Evolutionary conservation across 2,888 invertebrate species (phyloP).

Genomic region (Panzeria rudis): DNA sequence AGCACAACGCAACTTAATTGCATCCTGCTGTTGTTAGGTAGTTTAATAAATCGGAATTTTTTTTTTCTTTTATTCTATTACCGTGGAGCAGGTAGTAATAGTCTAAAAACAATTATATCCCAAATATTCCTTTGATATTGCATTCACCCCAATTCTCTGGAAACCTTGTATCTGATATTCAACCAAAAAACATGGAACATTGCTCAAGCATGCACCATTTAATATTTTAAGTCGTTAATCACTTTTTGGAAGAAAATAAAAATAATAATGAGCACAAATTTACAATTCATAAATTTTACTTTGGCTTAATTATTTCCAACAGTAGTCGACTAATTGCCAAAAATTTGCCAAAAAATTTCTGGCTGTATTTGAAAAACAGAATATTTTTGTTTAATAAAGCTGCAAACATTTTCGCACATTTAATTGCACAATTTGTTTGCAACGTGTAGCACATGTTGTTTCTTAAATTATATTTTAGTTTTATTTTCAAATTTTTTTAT

Average conservation of each 20-base stretch:
- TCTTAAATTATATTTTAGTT: conserved; percentile 25
- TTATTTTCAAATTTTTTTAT: neutral
- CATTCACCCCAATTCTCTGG: too few species aligned
- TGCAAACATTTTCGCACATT: conserved; percentile 13
- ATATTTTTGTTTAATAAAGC: neutral
- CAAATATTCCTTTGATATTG: too few species aligned
- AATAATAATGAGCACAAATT: conserved; percentile 19
- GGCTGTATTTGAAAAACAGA: neutral
- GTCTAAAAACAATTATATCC: too few species aligned
- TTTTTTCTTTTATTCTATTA: too few species aligned
- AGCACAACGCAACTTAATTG: too few species aligned
- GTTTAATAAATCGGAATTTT: too few species aligned
- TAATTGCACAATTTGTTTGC: conserved; percentile 37
- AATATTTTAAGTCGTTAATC: neutral
- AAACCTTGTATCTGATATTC: neutral
- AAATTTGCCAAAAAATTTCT: conserved; percentile 22
- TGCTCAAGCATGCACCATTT: conserved; percentile 13
- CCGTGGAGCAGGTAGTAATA: too few species aligned
- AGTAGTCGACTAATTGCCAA: conserved; percentile 20
- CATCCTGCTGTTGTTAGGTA: too few species aligned
- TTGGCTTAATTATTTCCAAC: conserved; percentile 22
- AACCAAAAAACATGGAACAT: neutral
- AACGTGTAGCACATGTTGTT: conserved; percentile 54
- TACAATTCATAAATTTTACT: conserved; percentile 28
- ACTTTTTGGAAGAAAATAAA: neutral